These are phyloP conservation scores for Montipora sp. DNA, from an alignment of 64 coral and sea anemone species.

Conservation along the genomic window DNA sequence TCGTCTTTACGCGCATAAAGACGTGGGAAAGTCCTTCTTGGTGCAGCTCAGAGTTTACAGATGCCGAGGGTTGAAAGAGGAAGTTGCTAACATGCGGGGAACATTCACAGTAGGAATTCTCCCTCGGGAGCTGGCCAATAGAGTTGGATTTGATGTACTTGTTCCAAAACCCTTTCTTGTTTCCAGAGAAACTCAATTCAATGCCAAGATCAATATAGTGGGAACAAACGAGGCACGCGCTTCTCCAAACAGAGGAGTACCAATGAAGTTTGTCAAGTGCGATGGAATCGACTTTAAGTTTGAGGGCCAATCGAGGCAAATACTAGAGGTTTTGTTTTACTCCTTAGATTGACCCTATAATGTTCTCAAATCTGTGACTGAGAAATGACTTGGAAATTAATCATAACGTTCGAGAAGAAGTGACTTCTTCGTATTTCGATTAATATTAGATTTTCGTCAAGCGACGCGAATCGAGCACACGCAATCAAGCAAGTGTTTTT, in stretches of 20 bases:
- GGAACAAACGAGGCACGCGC: not conserved
- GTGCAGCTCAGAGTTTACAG: conserved; percentile 7
- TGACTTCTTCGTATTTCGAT: too few relatives aligned
- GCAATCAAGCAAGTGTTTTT: too few relatives aligned
- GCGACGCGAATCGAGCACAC: too few relatives aligned
- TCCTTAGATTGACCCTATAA: not conserved
- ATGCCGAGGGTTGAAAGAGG: conserved; percentile 21
- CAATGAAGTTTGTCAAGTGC: conserved; percentile 24
- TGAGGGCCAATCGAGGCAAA: conserved; percentile 31
- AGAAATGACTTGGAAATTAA: too few relatives aligned
- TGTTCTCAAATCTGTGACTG: not conserved
- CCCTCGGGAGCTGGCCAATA: not conserved
- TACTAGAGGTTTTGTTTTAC: conserved; percentile 21
- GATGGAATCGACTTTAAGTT: conserved; percentile 34
- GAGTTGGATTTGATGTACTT: conserved; percentile 24
- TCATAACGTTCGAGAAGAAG: too few relatives aligned
- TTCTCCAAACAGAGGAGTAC: conserved; percentile 17
- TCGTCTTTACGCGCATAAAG: conserved; percentile 42
- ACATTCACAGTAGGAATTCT: not conserved
- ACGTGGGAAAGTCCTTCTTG: not conserved
- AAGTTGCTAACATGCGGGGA: not conserved
- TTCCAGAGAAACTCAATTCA: conserved; percentile 8
- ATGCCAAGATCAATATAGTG: not conserved
- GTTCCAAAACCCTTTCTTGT: conserved; percentile 9
- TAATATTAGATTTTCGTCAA: too few relatives aligned